phyloP scores from a whole-genome alignment of 37 sponge, comb jelly and placozoan species.

The Geodia barretti region DNA sequence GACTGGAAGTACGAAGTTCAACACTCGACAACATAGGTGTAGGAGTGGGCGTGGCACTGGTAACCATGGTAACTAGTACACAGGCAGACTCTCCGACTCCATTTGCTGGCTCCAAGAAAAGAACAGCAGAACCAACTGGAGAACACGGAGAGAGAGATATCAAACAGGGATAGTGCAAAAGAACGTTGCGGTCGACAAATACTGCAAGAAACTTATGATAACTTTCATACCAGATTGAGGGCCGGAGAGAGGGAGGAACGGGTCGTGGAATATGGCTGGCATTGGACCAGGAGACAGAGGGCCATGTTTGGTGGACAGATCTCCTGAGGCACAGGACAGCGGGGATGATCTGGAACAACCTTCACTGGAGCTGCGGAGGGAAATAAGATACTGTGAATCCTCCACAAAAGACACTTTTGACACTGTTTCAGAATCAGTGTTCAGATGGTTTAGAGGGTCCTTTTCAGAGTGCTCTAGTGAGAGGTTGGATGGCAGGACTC shows the following conservation, averaged over 20 bases:
- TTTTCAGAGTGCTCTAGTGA: neutral
- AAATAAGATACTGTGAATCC: neutral
- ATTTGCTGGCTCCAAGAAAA: conserved; percentile 6
- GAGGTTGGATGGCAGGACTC: neutral
- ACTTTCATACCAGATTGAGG: conserved; percentile 28
- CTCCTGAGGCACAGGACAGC: conserved; percentile 65
- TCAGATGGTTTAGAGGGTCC: neutral
- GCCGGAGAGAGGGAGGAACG: conserved; percentile 73
- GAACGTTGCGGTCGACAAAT: neutral
- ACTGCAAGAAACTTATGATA: neutral
- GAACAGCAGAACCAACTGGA: neutral
- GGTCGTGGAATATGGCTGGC: conserved; percentile 61
- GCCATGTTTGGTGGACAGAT: conserved; percentile 72
- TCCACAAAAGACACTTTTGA: too few relatives aligned
- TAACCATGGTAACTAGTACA: neutral
- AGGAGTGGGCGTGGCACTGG: neutral
- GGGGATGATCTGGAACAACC: conserved; percentile 33
- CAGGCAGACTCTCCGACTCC: conserved; percentile 1
- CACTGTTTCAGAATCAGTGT: too few relatives aligned
- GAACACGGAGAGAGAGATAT: too few relatives aligned
- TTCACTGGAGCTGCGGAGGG: neutral
- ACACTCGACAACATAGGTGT: neutral
- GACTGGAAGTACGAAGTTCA: neutral
- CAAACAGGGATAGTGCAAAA: neutral
- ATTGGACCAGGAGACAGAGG: neutral